Conservation (phyloP, 1,140 invertebrate genomes). For the Mizuhopecten yessoensis region DNA sequence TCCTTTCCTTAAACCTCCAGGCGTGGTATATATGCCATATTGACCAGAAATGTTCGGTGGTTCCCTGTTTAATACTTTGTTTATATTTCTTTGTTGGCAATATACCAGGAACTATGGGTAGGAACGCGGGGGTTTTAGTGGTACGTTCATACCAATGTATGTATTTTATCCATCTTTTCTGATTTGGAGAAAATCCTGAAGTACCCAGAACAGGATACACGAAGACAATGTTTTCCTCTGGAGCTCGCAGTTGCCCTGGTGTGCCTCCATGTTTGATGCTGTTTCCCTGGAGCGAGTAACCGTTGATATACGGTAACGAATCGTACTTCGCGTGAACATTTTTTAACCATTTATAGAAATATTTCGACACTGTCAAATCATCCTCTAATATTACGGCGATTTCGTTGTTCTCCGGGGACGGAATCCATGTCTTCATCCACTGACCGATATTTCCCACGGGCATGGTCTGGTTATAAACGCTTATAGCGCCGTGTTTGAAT, state of each 20-base stretch:
- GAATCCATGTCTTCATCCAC: constrained; percentile 73
- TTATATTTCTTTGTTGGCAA: constrained; percentile 42
- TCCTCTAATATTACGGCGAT: constrained; percentile 74
- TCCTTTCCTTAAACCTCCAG: constrained; percentile 44
- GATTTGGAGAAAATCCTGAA: constrained; percentile 53
- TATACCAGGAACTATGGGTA: constrained; percentile 43
- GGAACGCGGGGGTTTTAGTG: neutral
- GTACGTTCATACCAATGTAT: constrained; percentile 51
- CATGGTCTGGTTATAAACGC: constrained; percentile 59
- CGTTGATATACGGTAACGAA: constrained; percentile 60
- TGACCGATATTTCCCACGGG: constrained; percentile 70
- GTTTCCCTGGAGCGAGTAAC: constrained; percentile 66
- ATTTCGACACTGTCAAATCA: constrained; percentile 70
- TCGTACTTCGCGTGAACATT: constrained; percentile 71
- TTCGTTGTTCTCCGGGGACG: constrained; percentile 56
- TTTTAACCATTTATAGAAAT: constrained; percentile 71
- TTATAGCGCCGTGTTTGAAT: constrained; percentile 65
- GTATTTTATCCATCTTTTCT: constrained; percentile 49
- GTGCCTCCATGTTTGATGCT: constrained; percentile 54
- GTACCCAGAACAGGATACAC: constrained; percentile 57
- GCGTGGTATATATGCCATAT: constrained; percentile 57
- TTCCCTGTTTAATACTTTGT: constrained; percentile 38
- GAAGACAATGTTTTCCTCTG: constrained; percentile 44
- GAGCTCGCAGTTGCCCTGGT: neutral
- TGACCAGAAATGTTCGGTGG: constrained; percentile 42